Percentiles rank a stretch among this genome's conserved stretches.
phyloP scores from a whole-genome alignment of 1,140 invertebrate genomes.

The Solenopsis fugax region DNA sequence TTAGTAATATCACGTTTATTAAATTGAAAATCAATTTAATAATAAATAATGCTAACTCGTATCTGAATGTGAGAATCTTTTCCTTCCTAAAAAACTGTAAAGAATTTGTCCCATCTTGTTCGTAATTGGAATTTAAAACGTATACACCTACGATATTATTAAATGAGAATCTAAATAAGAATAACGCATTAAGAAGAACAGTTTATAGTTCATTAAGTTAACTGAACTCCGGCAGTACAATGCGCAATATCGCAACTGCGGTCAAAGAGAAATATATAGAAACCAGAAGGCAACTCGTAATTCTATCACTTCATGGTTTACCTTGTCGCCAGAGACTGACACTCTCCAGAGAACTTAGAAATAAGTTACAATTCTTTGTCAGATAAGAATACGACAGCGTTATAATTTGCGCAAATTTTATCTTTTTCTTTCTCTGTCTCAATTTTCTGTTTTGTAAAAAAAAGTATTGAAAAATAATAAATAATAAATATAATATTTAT shows the following conservation, averaged over 20 bases:
- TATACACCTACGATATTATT: not conserved
- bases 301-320: conserved; percentile 9
- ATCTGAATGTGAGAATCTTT: too few relatives aligned
- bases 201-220: not conserved
- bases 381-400: not conserved
- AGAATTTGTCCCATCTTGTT: not conserved
- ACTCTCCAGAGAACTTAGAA: conserved; percentile 30
- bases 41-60: too few relatives aligned
- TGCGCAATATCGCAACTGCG: not conserved
- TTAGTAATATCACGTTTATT: too few relatives aligned
- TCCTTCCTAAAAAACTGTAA: too few relatives aligned
- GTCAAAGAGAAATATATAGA: conserved; percentile 3
- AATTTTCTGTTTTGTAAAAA: not conserved
- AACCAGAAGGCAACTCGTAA: conserved; percentile 18
- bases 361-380: conserved; percentile 37
- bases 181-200: not conserved
- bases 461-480: not conserved
- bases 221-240: not conserved
- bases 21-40: too few relatives aligned
- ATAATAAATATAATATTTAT: not conserved
- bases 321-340: conserved; percentile 14
- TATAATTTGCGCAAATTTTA: conserved; percentile 1
- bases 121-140: not conserved
- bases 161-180: not conserved
- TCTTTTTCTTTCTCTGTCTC: not conserved